These are phyloP conservation scores for Acanthoscelides obtectus DNA, from an alignment of 2,888 invertebrate genomes.

Conservation along the genomic window DNA sequence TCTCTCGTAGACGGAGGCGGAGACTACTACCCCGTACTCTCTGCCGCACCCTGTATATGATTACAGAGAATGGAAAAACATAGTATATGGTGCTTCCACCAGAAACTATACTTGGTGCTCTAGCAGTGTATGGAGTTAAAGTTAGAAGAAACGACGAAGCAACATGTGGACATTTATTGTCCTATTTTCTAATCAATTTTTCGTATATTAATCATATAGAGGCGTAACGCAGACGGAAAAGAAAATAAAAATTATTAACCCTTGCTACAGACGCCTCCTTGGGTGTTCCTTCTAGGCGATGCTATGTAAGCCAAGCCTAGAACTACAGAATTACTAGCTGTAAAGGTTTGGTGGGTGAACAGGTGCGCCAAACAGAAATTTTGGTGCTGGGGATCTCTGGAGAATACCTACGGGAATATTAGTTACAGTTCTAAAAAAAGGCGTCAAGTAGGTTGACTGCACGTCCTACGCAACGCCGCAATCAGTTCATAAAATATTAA, in stretches of 20 bases:
- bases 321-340: constrained; percentile 45
- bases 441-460: no score
- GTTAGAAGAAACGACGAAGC: no score
- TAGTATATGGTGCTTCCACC: no score
- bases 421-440: neutral
- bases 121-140: no score
- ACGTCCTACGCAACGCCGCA: no score
- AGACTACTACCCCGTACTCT: no score
- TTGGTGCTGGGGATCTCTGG: constrained; percentile 42
- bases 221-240: neutral
- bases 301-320: constrained; percentile 54
- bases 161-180: neutral
- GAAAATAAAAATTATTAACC: constrained; percentile 39
- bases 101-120: no score
- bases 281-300: constrained; percentile 45
- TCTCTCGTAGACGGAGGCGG: no score
- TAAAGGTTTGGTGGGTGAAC: constrained; percentile 53
- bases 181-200: neutral
- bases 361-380: constrained; percentile 51
- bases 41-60: no score
- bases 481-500: no score
- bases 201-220: constrained; percentile 4
- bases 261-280: constrained; percentile 52
- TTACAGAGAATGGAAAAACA: no score
- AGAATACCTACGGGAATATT: constrained; percentile 44